Evolutionary conservation across 1,140 invertebrate species (phyloP).

Genomic region (Caenorhabditis briggsae): DNA sequence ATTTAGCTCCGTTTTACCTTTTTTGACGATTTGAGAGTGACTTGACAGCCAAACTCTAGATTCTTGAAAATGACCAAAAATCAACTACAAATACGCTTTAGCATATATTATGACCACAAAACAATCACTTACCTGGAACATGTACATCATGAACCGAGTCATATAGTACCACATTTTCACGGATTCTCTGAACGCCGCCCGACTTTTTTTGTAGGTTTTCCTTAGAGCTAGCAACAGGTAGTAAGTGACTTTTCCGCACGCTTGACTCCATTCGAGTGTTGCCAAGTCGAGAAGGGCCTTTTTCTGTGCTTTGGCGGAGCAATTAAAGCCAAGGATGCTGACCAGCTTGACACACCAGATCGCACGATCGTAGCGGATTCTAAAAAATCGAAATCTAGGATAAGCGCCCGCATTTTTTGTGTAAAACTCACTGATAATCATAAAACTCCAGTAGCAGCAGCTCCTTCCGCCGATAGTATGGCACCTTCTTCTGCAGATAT

Average conservation of each 20-base stretch:
- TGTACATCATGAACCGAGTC: background rate
- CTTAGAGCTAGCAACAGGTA: background rate
- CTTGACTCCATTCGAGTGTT: constrained; percentile 19
- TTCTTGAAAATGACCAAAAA: background rate
- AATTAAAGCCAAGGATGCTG: background rate
- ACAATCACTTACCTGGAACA: background rate
- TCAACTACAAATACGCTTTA: no score
- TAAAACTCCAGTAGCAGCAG: background rate
- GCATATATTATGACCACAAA: no score
- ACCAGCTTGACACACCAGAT: constrained; percentile 10
- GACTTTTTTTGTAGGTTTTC: background rate
- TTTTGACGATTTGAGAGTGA: no score
- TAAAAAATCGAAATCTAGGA: no score
- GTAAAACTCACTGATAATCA: constrained; percentile 48
- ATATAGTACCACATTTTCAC: background rate
- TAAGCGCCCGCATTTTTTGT: background rate
- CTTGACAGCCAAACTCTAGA: background rate
- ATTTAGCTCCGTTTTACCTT: no score
- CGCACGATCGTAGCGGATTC: constrained; percentile 10
- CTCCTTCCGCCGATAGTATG: constrained; percentile 20
- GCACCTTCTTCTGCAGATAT: constrained; percentile 2
- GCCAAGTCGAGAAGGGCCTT: constrained; percentile 18
- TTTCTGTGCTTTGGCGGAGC: constrained; percentile 26
- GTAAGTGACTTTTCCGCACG: background rate
- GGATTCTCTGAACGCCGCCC: background rate